Evolutionary conservation across 92 coral and sea anemone species (phyloP).

Genomic region (Heteractis magnifica): DNA sequence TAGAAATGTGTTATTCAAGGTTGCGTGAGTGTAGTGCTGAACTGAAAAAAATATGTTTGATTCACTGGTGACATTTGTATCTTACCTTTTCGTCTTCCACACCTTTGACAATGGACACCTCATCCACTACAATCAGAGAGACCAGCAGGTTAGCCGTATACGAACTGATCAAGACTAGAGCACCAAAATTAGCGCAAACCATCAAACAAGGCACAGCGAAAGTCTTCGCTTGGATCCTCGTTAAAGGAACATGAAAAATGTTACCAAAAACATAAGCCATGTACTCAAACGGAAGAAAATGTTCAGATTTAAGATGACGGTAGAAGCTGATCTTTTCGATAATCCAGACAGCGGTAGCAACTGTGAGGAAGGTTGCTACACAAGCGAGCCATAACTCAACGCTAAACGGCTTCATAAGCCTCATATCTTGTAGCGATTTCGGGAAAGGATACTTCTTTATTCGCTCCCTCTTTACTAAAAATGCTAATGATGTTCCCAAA

Average conservation of each 20-base stretch:
- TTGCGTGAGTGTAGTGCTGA: neutral
- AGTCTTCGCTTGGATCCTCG: slow-evolving; percentile 73
- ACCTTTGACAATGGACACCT: slow-evolving; percentile 65
- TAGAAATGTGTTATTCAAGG: no score
- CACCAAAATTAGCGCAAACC: slow-evolving; percentile 79
- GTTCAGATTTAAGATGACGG: slow-evolving; percentile 38
- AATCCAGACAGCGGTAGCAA: slow-evolving; percentile 59
- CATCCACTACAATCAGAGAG: slow-evolving; percentile 77
- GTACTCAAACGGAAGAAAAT: slow-evolving; percentile 74
- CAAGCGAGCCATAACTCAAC: slow-evolving; percentile 67
- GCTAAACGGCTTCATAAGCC: slow-evolving; percentile 82
- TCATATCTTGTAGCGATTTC: slow-evolving; percentile 63
- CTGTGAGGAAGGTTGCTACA: slow-evolving; percentile 55
- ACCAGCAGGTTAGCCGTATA: slow-evolving; percentile 92
- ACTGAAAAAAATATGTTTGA: neutral
- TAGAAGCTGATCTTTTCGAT: slow-evolving; percentile 55
- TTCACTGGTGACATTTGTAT: neutral
- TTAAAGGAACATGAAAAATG: slow-evolving; percentile 83
- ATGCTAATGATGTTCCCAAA: slow-evolving; percentile 71
- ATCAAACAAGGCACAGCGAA: slow-evolving; percentile 77
- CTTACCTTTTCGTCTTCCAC: slow-evolving; percentile 78
- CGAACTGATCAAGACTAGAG: slow-evolving; percentile 75
- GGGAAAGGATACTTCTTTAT: slow-evolving; percentile 51
- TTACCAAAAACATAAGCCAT: slow-evolving; percentile 86
- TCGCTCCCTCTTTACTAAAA: slow-evolving; percentile 53